These are phyloP conservation scores for Cecropterus lyciades DNA, from an alignment of 1,140 invertebrate species.

Conservation along the genomic window DNA sequence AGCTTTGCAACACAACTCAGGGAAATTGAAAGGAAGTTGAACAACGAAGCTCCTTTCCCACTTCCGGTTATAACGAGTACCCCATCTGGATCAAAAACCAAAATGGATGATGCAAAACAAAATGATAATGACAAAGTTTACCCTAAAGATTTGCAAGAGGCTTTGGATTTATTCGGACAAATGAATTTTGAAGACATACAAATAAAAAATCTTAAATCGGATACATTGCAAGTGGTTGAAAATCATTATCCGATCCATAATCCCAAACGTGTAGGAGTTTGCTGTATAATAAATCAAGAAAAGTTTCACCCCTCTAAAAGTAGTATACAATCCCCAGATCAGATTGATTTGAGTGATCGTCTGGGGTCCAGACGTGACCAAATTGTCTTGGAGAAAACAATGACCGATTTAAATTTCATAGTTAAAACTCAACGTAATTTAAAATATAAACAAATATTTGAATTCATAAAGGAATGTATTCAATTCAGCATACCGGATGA, in stretches of 20 bases:
- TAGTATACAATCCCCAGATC: constrained; percentile 50
- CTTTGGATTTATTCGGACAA: constrained; percentile 48
- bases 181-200: constrained; percentile 49
- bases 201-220: constrained; percentile 59
- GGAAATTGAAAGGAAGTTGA: constrained; percentile 53
- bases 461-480: constrained; percentile 60
- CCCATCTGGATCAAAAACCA: constrained; percentile 30
- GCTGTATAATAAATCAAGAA: constrained; percentile 77
- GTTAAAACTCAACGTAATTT: constrained; percentile 60
- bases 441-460: constrained; percentile 55
- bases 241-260: constrained; percentile 66
- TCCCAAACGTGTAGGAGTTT: constrained; percentile 62
- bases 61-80: constrained; percentile 22
- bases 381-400: constrained; percentile 57
- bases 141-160: constrained; percentile 49
- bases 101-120: constrained; percentile 37
- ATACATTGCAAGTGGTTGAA: constrained; percentile 47
- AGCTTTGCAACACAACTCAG: constrained; percentile 52
- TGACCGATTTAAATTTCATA: constrained; percentile 64
- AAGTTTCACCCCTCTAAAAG: constrained; percentile 69
- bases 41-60: constrained; percentile 28
- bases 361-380: constrained; percentile 65
- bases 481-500: constrained; percentile 51
- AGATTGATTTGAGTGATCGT: constrained; percentile 46
- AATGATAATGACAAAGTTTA: constrained; percentile 35